These are phyloP conservation scores for Meloidogyne hapla DNA, from an alignment of 1,140 invertebrate genomes.

Conservation along the genomic window DNA sequence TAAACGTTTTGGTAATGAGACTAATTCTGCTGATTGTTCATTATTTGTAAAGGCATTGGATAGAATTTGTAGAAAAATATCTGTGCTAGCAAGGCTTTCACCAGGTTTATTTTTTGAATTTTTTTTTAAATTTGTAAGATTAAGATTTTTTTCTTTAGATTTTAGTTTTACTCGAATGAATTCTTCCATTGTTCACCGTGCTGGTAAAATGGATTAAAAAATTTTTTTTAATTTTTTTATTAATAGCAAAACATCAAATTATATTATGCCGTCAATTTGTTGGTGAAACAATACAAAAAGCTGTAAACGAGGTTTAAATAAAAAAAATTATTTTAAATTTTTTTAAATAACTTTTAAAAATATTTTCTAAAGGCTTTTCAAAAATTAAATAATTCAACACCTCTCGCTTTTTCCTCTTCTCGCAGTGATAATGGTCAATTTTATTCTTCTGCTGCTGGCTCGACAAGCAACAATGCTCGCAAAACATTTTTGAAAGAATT, in stretches of 20 bases:
- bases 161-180: conserved; percentile 11
- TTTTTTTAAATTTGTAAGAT: neutral
- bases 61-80: conserved; percentile 43
- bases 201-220: neutral
- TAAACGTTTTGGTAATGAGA: conserved; percentile 36
- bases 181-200: conserved; percentile 22
- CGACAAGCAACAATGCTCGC: neutral
- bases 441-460: neutral
- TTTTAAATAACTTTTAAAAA: neutral
- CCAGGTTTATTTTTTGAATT: conserved; percentile 9
- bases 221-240: neutral
- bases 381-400: conserved; percentile 13
- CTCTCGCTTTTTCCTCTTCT: neutral
- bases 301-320: conserved; percentile 22
- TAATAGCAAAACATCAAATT: conserved; percentile 42
- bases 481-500: conserved; percentile 21
- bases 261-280: conserved; percentile 35
- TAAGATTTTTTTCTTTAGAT: neutral
- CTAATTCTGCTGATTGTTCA: conserved; percentile 40
- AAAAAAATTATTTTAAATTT: neutral
- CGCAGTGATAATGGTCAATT: conserved; percentile 19
- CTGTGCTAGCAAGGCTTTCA: conserved; percentile 40
- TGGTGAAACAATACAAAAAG: conserved; percentile 4
- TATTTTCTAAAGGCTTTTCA: conserved; percentile 8
- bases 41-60: conserved; percentile 47